Evolutionary conservation across 2,113 vertebrate genomes (phyloP).

Genomic region (Prinia subflava): DNA sequence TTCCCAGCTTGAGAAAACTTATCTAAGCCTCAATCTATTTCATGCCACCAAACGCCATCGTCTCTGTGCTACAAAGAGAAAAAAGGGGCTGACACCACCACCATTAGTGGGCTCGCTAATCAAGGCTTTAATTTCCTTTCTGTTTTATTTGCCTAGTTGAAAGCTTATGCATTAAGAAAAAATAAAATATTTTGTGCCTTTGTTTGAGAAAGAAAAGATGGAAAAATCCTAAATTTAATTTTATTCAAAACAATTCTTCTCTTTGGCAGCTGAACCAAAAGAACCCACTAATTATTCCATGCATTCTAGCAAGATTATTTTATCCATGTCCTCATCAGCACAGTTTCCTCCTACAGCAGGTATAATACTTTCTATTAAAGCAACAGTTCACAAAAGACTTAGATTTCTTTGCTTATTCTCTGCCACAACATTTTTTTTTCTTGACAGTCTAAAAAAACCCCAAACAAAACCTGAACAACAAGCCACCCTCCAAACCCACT

Average conservation of each 20-base stretch:
- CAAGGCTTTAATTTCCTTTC: slow-evolving; percentile 19
- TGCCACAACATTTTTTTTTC: not conserved
- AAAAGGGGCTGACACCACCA: not conserved
- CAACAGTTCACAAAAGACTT: not conserved
- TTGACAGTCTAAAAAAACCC: not conserved
- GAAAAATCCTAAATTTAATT: slow-evolving; percentile 12
- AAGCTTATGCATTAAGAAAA: slow-evolving; percentile 1
- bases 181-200: not conserved
- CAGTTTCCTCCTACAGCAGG: not conserved
- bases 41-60: not conserved
- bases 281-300: not conserved
- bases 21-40: not conserved
- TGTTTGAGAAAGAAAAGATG: not conserved
- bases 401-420: not conserved
- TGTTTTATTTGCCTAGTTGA: not conserved
- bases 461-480: not conserved
- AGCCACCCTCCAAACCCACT: not conserved
- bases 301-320: slow-evolving; percentile 1
- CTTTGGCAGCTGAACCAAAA: slow-evolving; percentile 18
- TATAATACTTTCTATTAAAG: not conserved
- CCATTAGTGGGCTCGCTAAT: not conserved
- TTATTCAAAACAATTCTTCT: slow-evolving; percentile 23
- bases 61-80: not conserved
- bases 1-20: not conserved
- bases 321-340: not conserved